Percentiles rank a stretch among this genome's conserved stretches.
These are phyloP conservation scores for Lerema accius DNA, from an alignment of 1,140 invertebrate species.

Conservation along the genomic window DNA sequence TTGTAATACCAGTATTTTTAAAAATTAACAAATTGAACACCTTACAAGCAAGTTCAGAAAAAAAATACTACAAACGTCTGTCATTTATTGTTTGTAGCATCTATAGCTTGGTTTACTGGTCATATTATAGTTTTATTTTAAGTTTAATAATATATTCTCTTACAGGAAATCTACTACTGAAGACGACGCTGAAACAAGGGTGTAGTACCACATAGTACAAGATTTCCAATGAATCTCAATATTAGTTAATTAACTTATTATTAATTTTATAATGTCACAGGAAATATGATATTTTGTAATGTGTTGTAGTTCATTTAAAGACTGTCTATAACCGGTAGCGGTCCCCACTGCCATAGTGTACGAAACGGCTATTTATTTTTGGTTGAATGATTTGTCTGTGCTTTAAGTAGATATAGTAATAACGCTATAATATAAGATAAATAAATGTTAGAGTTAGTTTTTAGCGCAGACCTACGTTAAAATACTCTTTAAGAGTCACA, in stretches of 20 bases:
- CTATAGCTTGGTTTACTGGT: too few relatives aligned
- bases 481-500: constrained; percentile 28
- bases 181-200: constrained; percentile 81
- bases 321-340: constrained; percentile 66
- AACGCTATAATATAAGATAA: constrained; percentile 33
- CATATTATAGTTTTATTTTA: too few relatives aligned
- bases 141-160: constrained; percentile 17
- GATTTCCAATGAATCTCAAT: constrained; percentile 82
- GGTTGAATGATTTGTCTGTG: constrained; percentile 52
- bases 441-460: constrained; percentile 28
- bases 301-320: constrained; percentile 59
- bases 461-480: constrained; percentile 1
- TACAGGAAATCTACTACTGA: constrained; percentile 83
- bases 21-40: too few relatives aligned
- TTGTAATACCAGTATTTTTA: too few relatives aligned
- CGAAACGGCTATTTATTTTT: constrained; percentile 59
- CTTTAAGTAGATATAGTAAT: constrained; percentile 57
- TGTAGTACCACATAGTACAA: constrained; percentile 75
- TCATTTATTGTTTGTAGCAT: too few relatives aligned
- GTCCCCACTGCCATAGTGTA: constrained; percentile 77
- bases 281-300: constrained; percentile 31
- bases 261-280: constrained; percentile 46
- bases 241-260: constrained; percentile 70
- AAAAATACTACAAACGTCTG: too few relatives aligned
- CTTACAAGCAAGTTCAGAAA: too few relatives aligned